Percentiles rank a stretch among this genome's conserved stretches.
Evolutionary conservation across 2,888 invertebrate species (phyloP).

Genomic region (Phyto melanocephala): DNA sequence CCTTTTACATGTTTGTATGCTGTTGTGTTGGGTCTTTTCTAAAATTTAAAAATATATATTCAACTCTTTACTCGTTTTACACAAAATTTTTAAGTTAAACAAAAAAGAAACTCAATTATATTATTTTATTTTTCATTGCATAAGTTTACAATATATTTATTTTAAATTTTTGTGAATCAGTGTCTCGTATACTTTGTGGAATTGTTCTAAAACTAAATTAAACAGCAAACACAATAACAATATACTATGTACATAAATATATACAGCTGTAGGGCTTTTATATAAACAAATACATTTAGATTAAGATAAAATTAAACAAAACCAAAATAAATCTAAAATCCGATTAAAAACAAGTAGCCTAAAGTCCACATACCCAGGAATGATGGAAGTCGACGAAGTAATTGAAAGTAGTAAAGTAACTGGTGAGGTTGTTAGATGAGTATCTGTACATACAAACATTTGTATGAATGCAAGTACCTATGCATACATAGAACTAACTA

Average conservation of each 20-base stretch:
- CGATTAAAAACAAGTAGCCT: conserved; percentile 47
- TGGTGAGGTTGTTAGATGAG: not conserved
- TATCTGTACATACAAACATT: not conserved
- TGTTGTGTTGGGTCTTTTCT: no score
- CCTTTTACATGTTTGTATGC: no score
- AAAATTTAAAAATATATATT: no score
- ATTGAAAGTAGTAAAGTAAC: not conserved
- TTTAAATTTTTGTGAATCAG: not conserved
- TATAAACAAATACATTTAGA: conserved; percentile 53
- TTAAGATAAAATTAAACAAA: conserved; percentile 61
- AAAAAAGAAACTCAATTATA: conserved; percentile 33
- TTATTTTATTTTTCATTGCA: conserved; percentile 21
- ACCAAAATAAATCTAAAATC: conserved; percentile 55
- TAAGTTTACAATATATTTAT: not conserved
- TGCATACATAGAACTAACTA: not conserved
- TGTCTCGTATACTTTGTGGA: not conserved
- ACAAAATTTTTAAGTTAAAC: not conserved
- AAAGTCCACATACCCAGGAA: not conserved
- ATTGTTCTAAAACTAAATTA: conserved; percentile 19
- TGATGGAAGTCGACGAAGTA: not conserved
- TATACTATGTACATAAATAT: no score
- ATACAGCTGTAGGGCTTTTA: conserved; percentile 30
- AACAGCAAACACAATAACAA: conserved; percentile 1
- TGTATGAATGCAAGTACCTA: not conserved
- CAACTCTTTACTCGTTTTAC: not conserved